Conservation (phyloP, 37 sponge, comb jelly and placozoan genomes). For the Amphimedon queenslandica region DNA sequence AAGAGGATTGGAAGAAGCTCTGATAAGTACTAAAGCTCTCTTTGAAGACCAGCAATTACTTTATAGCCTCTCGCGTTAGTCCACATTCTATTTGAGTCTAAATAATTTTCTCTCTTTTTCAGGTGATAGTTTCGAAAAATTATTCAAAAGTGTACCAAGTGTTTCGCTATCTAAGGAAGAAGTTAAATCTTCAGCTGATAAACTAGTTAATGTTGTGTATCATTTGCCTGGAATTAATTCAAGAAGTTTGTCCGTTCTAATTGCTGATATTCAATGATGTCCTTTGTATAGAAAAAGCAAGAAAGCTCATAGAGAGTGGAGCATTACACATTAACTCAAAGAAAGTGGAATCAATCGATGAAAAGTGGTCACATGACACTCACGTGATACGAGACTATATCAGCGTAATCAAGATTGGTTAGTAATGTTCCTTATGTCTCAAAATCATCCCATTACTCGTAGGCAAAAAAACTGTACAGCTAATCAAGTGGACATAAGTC, state of each 20-base stretch:
- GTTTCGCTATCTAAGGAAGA: neutral
- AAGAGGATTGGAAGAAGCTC: slow-evolving; percentile 37
- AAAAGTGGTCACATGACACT: slow-evolving; percentile 9
- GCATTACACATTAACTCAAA: slow-evolving; percentile 50
- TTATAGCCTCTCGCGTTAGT: slow-evolving; percentile 23
- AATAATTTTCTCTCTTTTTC: neutral
- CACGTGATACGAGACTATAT: slow-evolving; percentile 54
- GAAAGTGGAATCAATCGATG: slow-evolving; percentile 23
- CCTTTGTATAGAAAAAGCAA: slow-evolving; percentile 8
- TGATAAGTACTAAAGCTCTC: slow-evolving; percentile 46
- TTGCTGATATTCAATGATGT: neutral
- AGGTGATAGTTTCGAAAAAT: slow-evolving; percentile 10
- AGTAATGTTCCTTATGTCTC: neutral
- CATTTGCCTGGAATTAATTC: too few species aligned
- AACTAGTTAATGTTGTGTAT: slow-evolving; percentile 8
- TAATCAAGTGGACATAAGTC: slow-evolving; percentile 50
- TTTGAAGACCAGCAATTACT: slow-evolving; percentile 51
- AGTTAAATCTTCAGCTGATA: neutral
- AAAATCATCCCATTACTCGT: neutral
- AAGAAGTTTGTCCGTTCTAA: slow-evolving; percentile 4
- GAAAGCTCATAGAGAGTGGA: slow-evolving; percentile 27
- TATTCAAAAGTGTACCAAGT: slow-evolving; percentile 25
- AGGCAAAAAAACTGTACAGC: slow-evolving; percentile 48
- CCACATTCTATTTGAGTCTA: neutral
- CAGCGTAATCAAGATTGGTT: slow-evolving; percentile 58